Evolutionary conservation across 2,888 invertebrate genomes (phyloP).

Genomic region (Chromoteleia sp.): DNA sequence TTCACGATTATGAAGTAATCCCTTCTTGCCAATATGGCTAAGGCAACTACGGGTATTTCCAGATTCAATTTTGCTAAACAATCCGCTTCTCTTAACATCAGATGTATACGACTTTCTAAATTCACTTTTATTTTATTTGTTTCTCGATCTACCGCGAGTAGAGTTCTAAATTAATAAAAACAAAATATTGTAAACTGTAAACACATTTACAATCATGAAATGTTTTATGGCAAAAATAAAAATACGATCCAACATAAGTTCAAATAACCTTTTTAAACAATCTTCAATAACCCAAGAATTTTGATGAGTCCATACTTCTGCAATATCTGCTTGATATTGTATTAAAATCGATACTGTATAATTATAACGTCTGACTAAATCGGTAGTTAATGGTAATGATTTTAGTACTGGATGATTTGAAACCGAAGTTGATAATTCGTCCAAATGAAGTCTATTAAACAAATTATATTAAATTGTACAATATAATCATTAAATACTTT

Average conservation of each 20-base stretch:
- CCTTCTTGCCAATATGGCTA: slow-evolving; percentile 91
- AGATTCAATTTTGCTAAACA: slow-evolving; percentile 93
- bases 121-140: slow-evolving; percentile 90
- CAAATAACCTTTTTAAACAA: slow-evolving; percentile 78
- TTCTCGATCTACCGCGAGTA: slow-evolving; percentile 87
- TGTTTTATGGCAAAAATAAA: too few species aligned
- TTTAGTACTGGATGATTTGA: slow-evolving; percentile 91
- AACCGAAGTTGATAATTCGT: slow-evolving; percentile 92
- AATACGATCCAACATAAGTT: too few species aligned
- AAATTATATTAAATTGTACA: slow-evolving; percentile 5
- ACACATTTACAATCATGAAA: too few species aligned
- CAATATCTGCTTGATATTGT: slow-evolving; percentile 92
- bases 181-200: too few species aligned
- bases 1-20: slow-evolving; percentile 91
- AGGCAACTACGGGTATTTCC: slow-evolving; percentile 92
- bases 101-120: slow-evolving; percentile 90
- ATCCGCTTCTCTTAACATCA: slow-evolving; percentile 93
- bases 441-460: slow-evolving; percentile 89
- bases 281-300: slow-evolving; percentile 86
- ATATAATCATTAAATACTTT: background rate
- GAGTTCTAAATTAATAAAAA: slow-evolving; percentile 86
- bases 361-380: slow-evolving; percentile 90
- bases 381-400: slow-evolving; percentile 89
- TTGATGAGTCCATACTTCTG: slow-evolving; percentile 93
- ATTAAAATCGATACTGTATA: slow-evolving; percentile 90